Conservation (phyloP, 2,797 vertebrate genomes). For the Hylomyscus alleni region DNA sequence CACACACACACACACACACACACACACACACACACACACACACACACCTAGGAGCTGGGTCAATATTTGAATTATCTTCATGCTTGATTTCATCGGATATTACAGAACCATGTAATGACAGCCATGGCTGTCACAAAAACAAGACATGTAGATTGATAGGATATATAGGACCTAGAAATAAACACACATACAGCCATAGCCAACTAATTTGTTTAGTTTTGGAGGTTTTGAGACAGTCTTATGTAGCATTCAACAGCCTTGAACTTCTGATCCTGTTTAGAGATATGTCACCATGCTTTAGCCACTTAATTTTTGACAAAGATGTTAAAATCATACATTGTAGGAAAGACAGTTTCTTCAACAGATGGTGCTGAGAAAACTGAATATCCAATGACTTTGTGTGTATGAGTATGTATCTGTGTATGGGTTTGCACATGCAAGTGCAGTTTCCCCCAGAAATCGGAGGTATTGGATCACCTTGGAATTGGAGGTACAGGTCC, state of each 20-base stretch:
- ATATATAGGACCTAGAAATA: background rate
- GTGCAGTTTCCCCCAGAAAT: background rate
- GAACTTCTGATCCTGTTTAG: background rate
- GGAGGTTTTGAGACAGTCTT: background rate
- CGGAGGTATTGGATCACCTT: background rate
- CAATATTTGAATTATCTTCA: background rate
- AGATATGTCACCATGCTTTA: background rate
- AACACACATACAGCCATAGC: background rate
- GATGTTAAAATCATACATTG: slow-evolving; percentile 6
- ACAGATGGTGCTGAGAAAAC: background rate
- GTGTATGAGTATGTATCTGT: background rate
- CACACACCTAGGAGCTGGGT: background rate
- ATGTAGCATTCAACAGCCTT: background rate
- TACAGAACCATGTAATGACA: too few relatives aligned
- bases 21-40: too few relatives aligned
- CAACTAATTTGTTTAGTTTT: background rate
- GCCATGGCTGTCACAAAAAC: too few relatives aligned
- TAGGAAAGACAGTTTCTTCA: background rate
- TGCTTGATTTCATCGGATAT: background rate
- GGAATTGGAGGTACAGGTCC: background rate
- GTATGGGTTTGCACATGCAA: background rate
- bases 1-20: background rate
- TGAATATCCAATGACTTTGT: background rate
- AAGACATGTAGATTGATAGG: background rate
- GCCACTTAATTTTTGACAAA: background rate